phyloP scores from a whole-genome alignment of 2,888 invertebrate species.

The Rotaria socialis region DNA sequence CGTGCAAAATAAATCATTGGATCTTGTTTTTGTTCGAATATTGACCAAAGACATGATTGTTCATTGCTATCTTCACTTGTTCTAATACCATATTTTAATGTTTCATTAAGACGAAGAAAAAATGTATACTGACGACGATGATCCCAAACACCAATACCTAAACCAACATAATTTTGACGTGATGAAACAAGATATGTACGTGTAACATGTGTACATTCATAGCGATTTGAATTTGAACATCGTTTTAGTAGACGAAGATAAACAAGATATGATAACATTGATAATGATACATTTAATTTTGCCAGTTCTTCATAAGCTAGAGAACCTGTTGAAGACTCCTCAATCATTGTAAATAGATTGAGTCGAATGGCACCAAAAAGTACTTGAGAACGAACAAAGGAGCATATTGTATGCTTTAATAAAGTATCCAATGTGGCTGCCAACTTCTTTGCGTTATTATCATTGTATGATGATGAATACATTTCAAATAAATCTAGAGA shows the following conservation, averaged over 20 bases:
- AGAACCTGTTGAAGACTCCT: neutral
- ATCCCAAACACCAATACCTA: constrained; percentile 27
- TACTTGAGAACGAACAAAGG: constrained; percentile 19
- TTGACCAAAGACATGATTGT: neutral
- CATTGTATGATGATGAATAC: neutral
- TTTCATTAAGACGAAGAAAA: neutral
- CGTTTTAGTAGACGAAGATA: constrained; percentile 15
- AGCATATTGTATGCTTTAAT: constrained; percentile 18
- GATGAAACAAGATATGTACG: neutral
- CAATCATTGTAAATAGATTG: neutral
- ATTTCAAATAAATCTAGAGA: neutral
- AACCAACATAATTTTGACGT: neutral
- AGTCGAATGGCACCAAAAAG: neutral
- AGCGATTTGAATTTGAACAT: neutral
- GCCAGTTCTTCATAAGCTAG: neutral
- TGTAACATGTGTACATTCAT: constrained; percentile 8
- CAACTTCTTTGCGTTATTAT: neutral
- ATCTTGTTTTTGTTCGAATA: neutral
- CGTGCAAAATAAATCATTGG: neutral
- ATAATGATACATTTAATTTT: neutral
- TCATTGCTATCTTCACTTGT: neutral
- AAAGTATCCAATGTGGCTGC: neutral
- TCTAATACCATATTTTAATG: constrained; percentile 12
- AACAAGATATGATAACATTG: constrained; percentile 7
- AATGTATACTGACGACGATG: constrained; percentile 10